Evolutionary conservation across 1,140 invertebrate species (phyloP), one percentile per base, ranked within the genome.

Genomic region (Cecropterus lyciades): DNA sequence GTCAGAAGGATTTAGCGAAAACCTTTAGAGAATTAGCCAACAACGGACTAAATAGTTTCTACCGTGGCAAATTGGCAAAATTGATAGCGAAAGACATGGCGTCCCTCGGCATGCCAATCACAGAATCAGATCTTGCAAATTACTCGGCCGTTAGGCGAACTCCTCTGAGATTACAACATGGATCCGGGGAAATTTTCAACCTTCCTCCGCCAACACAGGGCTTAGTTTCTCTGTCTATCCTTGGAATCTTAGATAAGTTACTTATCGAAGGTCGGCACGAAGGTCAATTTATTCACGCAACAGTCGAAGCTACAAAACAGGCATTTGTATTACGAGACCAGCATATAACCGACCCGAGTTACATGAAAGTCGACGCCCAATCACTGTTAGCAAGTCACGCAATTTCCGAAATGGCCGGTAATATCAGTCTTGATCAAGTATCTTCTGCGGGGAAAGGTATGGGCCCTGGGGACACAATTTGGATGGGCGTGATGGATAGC

Each of bases 251-350:
- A 67, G 87, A 91, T 48, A 80, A 80, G 68, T 72, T 91, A 62
- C 69, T 77, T 30, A 77, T 89, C 65, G 77, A 87, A 57, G 86
- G 86, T 16, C 69, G 78, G 73, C 52, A 89, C 71, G 89, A 91
- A 77, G 82, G 80, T 30, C 66, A 87, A 78, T 87, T 91, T 72
- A 79, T 91, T 71, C 89, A 91, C 60, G 66, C 79, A 53, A 56
- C 79, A 67, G 82, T 91, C 49, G 89, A 90, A 83, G 85, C 86
- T 64, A 90, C 89, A 62, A 90, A 90, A 72, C 81, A 87, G 70
- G 82, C 78, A 52, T 89, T 89, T 72, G 55, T 76, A 52, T 55
- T 91, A 56, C 77, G 87, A 55, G 84, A 91, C 72, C 42, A 82
- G 63, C 78, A 88, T 59, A 80, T 91, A 59, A 89, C 85, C 13